phyloP scores from a whole-genome alignment of 1,140 invertebrate species.

The Odontomachus brunneus region DNA sequence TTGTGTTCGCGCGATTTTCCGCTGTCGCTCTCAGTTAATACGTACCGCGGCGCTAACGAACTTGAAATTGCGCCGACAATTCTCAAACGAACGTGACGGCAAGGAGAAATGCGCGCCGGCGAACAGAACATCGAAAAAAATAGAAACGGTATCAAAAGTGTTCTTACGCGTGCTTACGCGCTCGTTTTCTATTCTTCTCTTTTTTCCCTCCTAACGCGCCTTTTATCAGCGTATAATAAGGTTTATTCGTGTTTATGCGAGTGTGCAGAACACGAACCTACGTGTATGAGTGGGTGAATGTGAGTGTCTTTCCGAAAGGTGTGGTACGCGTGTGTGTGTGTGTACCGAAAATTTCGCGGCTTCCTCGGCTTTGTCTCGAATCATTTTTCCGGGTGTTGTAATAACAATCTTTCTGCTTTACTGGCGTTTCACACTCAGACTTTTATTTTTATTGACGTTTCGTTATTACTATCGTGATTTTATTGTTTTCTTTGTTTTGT shows the following conservation, averaged over 20 bases:
- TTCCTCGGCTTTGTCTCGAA: constrained; percentile 26
- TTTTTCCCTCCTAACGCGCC: constrained; percentile 1
- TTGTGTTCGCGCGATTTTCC: constrained; percentile 41
- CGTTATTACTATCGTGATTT: neutral
- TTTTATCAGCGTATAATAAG: neutral
- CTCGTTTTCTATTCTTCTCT: neutral
- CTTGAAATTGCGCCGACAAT: constrained; percentile 34
- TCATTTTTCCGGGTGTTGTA: neutral
- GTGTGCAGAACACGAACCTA: constrained; percentile 11
- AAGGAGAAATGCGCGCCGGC: no score
- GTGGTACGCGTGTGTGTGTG: constrained; percentile 37
- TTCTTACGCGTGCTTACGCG: constrained; percentile 18
- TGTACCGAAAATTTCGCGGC: constrained; percentile 20
- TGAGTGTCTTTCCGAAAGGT: neutral
- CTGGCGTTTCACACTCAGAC: constrained; percentile 51
- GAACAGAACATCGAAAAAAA: constrained; percentile 28
- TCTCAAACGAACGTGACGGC: constrained; percentile 21
- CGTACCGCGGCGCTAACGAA: constrained; percentile 34
- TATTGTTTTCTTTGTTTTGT: constrained; percentile 30
- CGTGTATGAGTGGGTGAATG: neutral
- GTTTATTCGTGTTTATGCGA: neutral
- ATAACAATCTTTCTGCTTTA: constrained; percentile 28
- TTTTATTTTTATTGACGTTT: neutral
- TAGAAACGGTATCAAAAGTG: constrained; percentile 45
- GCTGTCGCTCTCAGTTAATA: constrained; percentile 39